Base-by-base conservation (phyloP, 2,888 invertebrate species). In the Lasius fuliginosus region DNA sequence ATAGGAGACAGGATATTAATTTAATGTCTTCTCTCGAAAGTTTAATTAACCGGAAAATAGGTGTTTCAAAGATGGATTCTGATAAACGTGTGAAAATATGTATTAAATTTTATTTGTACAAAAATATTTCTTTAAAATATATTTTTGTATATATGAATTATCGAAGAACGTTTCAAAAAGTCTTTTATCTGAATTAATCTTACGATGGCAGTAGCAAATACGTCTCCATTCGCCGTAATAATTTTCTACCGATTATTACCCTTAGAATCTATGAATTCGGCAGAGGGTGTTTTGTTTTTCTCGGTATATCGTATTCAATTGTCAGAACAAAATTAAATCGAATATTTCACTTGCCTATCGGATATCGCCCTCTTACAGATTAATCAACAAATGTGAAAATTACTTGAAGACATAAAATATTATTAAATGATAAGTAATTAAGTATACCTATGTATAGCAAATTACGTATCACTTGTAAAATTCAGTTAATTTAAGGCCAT, bases 171-270 rank as follows among this genome's bases (percentile, higher is more conserved):
- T 6, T 18, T 36, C n/a, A 15, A 46, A 12, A 49, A n/a, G n/a
- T 62, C 23, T 64, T 49, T 65, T 46, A 46, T 40, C 40, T n/a
- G 67, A 83, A 81, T 85, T 85, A 84, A 86, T 79, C 49, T 49
- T 36, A 33, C 30, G 53, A 68, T 62, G 73, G 1, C 1, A 36
- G 27, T 27, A 27, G 40, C 76, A 33, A 58, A 74, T 75, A 85
- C 73, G 79, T 81, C 83, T 77, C 67, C 64, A 56, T 67, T 62
- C n/a, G 68, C 79, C 86, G 46, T 69, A 76, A 65, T 81, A 75
- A 49, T 64, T 83, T 86, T 88, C 76, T 81, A 87, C 40, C 86
- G 86, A 83, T 73, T 89, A 90, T 91, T 91, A 86, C 73, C 65
- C 53, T 49, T 18, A 75, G n/a, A 85, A 86, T 86, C 84, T 86